These are phyloP conservation scores for Melanargia galathea DNA, from an alignment of 2,888 invertebrate genomes.

Conservation along the genomic window DNA sequence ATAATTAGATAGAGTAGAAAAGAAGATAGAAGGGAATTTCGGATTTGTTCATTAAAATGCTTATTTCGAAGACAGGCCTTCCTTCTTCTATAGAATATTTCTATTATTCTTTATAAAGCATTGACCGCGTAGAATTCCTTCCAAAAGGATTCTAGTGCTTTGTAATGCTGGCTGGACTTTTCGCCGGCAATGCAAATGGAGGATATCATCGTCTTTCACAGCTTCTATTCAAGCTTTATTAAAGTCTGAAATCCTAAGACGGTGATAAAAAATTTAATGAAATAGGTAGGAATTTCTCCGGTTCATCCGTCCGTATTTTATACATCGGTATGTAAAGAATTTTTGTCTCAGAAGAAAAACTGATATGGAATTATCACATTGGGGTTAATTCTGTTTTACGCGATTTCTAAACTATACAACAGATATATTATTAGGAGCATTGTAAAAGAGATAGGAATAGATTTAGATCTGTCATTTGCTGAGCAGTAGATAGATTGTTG, in stretches of 20 bases:
- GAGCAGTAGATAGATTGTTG: no score
- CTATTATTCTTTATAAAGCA: constrained; percentile 10
- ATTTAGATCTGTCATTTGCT: no score
- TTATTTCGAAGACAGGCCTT: no score
- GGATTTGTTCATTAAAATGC: no score
- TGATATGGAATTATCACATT: no score
- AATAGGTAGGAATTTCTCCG: constrained; percentile 26
- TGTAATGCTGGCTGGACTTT: constrained; percentile 24
- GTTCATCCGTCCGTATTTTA: neutral
- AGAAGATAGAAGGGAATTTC: no score
- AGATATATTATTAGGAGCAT: no score
- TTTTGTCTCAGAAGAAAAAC: neutral
- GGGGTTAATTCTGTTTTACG: no score
- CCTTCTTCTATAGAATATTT: neutral
- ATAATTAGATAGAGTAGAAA: no score
- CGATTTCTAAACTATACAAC: no score
- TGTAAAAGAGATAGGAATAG: no score
- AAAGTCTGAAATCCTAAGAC: constrained; percentile 30
- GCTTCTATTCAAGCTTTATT: constrained; percentile 35
- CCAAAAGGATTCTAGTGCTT: constrained; percentile 32
- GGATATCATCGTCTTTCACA: constrained; percentile 34
- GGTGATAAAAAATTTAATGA: constrained; percentile 34
- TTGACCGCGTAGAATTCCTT: constrained; percentile 32
- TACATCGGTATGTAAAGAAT: constrained; percentile 10
- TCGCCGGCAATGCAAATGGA: constrained; percentile 34